These are phyloP conservation scores for Phylloscopus trochiloides DNA, from an alignment of 2,113 vertebrate species.

Conservation along the genomic window DNA sequence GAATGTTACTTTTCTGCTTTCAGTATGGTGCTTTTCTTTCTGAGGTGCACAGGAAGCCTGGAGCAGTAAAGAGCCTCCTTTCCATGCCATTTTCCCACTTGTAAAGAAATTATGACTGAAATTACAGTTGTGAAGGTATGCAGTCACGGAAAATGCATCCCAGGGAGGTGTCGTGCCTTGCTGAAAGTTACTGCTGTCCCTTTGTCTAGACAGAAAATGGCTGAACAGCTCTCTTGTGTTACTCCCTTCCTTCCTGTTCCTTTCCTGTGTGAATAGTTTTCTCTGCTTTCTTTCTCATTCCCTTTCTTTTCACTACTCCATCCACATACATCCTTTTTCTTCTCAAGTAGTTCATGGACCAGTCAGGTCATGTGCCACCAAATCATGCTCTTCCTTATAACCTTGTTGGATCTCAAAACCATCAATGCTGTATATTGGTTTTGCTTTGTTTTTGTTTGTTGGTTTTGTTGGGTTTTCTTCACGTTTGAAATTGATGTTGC, in stretches of 20 bases:
- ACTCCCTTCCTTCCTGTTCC: background rate
- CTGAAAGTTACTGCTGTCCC: background rate
- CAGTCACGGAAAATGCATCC: background rate
- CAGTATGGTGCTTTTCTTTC: background rate
- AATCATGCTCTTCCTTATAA: rapidly evolving
- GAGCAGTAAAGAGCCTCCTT: background rate
- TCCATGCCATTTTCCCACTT: background rate
- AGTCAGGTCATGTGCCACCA: background rate
- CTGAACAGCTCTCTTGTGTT: background rate
- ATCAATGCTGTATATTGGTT: background rate
- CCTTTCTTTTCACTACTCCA: background rate
- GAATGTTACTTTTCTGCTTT: slow-evolving; percentile 23
- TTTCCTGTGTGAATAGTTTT: background rate
- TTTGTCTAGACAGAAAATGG: background rate
- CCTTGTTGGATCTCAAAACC: background rate
- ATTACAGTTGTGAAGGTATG: background rate
- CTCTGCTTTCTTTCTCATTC: background rate
- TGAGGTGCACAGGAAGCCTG: background rate
- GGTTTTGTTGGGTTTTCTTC: background rate
- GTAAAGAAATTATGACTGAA: background rate
- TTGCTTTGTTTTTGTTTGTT: background rate
- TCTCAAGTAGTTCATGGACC: background rate
- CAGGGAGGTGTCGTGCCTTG: background rate
- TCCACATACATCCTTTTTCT: background rate
- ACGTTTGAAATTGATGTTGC: background rate